A percentile compares a stretch with the other conserved stretches of the same genome.
These are phyloP conservation scores for Gobio gobio DNA, from an alignment of 2,113 vertebrate species.

Conservation along the genomic window DNA sequence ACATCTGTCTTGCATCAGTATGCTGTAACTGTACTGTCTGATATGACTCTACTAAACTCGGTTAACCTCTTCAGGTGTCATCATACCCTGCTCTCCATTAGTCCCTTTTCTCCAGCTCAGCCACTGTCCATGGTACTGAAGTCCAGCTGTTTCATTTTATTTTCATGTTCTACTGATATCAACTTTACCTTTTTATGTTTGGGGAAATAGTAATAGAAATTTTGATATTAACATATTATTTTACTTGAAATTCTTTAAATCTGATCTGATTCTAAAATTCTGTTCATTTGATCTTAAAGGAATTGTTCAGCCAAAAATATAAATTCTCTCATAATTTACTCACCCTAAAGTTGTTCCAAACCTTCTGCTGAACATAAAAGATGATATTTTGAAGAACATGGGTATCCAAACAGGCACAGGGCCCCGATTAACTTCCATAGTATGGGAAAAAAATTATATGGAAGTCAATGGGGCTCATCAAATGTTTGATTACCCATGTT, in stretches of 20 bases:
- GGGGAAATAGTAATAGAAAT: not conserved
- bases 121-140: slow-evolving; percentile 43
- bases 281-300: too few relatives aligned
- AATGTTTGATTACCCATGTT: too few relatives aligned
- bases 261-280: not conserved
- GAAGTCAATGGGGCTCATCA: too few relatives aligned
- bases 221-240: not conserved
- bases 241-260: not conserved
- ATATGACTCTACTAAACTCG: slow-evolving; percentile 33
- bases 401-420: too few relatives aligned
- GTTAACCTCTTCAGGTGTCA: slow-evolving; percentile 32
- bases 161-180: slow-evolving; percentile 1
- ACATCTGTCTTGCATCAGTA: slow-evolving; percentile 57
- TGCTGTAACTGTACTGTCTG: slow-evolving; percentile 43
- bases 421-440: too few relatives aligned
- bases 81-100: slow-evolving; percentile 5
- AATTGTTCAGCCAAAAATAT: too few relatives aligned
- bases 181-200: not conserved
- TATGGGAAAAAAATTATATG: too few relatives aligned
- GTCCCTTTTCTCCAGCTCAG: not conserved
- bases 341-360: too few relatives aligned
- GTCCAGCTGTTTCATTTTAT: slow-evolving; percentile 14
- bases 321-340: too few relatives aligned
- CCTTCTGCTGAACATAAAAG: too few relatives aligned
- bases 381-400: too few relatives aligned